Evolutionary conservation across 2,113 vertebrate species (phyloP).

Genomic region (Bostrychus sinensis): DNA sequence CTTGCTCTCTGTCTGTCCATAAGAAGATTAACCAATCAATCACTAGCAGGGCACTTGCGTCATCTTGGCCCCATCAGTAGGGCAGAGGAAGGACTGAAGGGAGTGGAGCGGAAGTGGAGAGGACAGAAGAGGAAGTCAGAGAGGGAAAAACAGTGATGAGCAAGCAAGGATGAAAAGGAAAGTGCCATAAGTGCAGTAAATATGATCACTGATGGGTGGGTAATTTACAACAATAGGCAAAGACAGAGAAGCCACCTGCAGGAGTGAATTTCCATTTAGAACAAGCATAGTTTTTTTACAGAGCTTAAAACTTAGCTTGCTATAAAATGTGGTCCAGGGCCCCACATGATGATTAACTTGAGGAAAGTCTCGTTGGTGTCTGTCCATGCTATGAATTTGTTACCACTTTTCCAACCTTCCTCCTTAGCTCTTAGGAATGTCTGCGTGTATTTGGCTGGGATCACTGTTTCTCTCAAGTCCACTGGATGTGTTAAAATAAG

Average conservation of each 20-base stretch:
- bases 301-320: too few species aligned
- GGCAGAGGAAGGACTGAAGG: conserved; percentile 40
- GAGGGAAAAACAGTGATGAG: conserved; percentile 2
- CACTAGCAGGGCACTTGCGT: conserved; percentile 62
- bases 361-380: too few species aligned
- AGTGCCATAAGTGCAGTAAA: neutral
- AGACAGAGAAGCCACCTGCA: conserved; percentile 1
- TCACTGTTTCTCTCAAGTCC: too few species aligned
- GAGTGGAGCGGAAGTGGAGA: conserved; percentile 30
- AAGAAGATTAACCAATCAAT: conserved; percentile 79
- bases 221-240: neutral
- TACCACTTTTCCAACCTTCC: too few species aligned
- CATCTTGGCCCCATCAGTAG: conserved; percentile 58
- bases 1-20: conserved; percentile 51
- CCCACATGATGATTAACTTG: too few species aligned
- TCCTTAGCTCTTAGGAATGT: too few species aligned
- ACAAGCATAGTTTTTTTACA: too few species aligned
- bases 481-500: too few species aligned
- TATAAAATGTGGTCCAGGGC: too few species aligned
- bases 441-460: too few species aligned
- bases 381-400: too few species aligned
- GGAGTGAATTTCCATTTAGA: too few species aligned
- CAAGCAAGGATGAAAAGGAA: neutral
- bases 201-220: neutral
- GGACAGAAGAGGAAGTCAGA: conserved; percentile 27